Percentiles rank a stretch among this genome's conserved stretches.
Conservation (phyloP, 2,888 invertebrate genomes). For the Amiota mariae region DNA sequence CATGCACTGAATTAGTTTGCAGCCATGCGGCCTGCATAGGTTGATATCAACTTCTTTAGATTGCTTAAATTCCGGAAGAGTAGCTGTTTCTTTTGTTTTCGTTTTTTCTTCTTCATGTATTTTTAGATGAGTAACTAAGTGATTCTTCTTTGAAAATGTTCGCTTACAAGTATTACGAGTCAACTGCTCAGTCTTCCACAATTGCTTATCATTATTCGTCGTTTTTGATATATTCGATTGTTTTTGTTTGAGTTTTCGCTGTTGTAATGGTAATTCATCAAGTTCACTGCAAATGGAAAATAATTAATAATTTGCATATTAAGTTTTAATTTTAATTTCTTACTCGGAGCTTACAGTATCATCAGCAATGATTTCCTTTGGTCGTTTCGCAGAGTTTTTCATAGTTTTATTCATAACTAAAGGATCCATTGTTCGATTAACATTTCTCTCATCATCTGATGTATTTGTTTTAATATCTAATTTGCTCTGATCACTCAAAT, state of each 20-base stretch:
- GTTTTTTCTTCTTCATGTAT: slow-evolving; percentile 69
- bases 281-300: neutral
- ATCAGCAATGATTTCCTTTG: neutral
- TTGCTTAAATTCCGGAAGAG: slow-evolving; percentile 42
- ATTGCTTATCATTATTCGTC: slow-evolving; percentile 61
- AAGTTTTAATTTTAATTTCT: neutral
- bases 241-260: neutral
- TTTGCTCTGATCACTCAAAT: neutral
- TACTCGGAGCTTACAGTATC: neutral
- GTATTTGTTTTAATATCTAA: neutral
- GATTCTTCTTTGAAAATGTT: slow-evolving; percentile 61
- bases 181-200: slow-evolving; percentile 50
- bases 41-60: slow-evolving; percentile 59
- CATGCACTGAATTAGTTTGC: slow-evolving; percentile 71
- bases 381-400: neutral
- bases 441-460: neutral
- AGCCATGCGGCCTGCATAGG: slow-evolving; percentile 68
- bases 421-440: neutral
- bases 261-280: neutral
- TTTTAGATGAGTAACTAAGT: slow-evolving; percentile 58
- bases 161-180: slow-evolving; percentile 65
- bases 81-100: slow-evolving; percentile 28
- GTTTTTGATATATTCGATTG: slow-evolving; percentile 48
- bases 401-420: neutral
- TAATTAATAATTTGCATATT: neutral